phyloP scores from a whole-genome alignment of 1,140 invertebrate species.

The Lanistes nyassanus region DNA sequence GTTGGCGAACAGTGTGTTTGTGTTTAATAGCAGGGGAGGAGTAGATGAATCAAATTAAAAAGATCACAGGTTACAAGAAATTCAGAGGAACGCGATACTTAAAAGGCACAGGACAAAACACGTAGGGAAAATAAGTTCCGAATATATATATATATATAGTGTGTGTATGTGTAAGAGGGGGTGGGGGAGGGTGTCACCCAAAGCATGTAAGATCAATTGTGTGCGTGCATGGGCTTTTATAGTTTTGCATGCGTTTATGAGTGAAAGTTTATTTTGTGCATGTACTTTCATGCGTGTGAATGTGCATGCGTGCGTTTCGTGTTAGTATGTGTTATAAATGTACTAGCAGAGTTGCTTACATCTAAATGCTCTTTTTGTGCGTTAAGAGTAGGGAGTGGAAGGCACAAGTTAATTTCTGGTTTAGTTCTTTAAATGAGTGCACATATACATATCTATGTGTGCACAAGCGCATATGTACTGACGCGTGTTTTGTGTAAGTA shows the following conservation, averaged over 20 bases:
- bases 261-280: conserved; percentile 14
- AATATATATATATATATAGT: too few species aligned
- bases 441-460: conserved; percentile 3
- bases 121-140: too few species aligned
- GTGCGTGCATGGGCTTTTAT: neutral
- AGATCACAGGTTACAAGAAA: too few species aligned
- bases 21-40: too few species aligned
- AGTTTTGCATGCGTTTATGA: neutral
- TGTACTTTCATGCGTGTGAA: conserved; percentile 7
- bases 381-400: neutral
- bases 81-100: too few species aligned
- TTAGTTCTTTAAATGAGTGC: neutral
- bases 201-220: neutral
- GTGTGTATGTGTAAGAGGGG: conserved; percentile 4
- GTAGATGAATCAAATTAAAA: too few species aligned
- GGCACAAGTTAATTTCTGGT: neutral
- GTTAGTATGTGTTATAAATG: neutral
- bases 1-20: too few species aligned
- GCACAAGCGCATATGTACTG: neutral
- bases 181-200: neutral
- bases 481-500: neutral
- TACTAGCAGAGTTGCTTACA: neutral
- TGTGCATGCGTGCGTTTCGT: conserved; percentile 9
- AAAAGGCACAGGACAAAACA: too few species aligned
- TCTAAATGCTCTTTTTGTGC: neutral